Evolutionary conservation across 2,888 invertebrate species (phyloP).

Genomic region (Amiota communis): DNA sequence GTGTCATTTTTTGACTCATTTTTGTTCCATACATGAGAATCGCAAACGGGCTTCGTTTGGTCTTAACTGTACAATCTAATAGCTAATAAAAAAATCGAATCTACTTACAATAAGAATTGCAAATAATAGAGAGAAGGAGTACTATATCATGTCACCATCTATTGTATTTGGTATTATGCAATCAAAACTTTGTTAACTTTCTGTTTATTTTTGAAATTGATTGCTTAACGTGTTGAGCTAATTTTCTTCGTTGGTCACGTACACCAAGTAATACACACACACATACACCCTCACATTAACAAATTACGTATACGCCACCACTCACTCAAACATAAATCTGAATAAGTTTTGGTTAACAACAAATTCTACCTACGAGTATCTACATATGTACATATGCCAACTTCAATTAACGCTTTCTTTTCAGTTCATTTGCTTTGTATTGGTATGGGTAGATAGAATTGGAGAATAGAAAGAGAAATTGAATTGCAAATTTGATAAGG

Average conservation of each 20-base stretch:
- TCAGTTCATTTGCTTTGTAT: conserved; percentile 51
- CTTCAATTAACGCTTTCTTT: conserved; percentile 62
- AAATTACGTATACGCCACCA: conserved; percentile 22
- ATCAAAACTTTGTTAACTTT: too few species aligned
- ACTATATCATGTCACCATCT: too few species aligned
- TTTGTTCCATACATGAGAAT: too few species aligned
- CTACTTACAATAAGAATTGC: too few species aligned
- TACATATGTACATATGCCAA: conserved; percentile 41
- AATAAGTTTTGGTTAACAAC: conserved; percentile 1
- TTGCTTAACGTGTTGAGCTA: neutral
- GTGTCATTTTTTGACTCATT: too few species aligned
- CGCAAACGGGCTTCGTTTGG: too few species aligned
- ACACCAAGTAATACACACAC: neutral
- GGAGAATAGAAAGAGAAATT: neutral
- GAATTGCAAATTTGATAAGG: neutral
- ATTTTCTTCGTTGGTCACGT: conserved; percentile 9
- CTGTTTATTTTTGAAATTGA: neutral
- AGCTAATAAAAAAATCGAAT: too few species aligned
- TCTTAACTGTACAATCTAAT: too few species aligned
- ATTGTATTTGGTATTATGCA: too few species aligned
- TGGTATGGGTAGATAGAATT: conserved; percentile 28
- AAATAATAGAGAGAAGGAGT: too few species aligned
- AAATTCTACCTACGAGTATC: neutral
- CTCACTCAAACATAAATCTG: conserved; percentile 22
- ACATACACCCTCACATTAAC: conserved; percentile 39